A percentile compares a stretch with the other conserved stretches of the same genome.
Conservation (phyloP, 35 echinoderm and acorn worm genomes). For the Eucidaris tribuloides region DNA sequence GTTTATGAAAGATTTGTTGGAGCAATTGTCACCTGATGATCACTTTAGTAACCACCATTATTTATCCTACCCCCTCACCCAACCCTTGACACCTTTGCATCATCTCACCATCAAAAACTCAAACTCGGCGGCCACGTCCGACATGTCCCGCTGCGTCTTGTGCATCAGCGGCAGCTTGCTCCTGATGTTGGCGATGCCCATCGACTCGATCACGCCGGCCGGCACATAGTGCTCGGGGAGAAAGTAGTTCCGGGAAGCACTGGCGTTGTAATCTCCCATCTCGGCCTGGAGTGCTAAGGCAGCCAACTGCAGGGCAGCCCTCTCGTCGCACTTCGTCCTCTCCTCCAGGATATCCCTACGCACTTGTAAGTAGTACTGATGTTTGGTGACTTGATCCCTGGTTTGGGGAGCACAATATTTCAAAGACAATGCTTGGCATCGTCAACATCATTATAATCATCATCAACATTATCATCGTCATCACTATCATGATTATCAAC, state of each 20-base stretch:
- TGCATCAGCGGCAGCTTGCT: conserved; percentile 65
- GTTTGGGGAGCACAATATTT: too few species aligned
- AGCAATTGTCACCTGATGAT: too few species aligned
- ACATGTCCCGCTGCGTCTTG: conserved; percentile 60
- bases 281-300: conserved; percentile 89
- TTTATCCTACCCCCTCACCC: too few species aligned
- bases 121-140: conserved; percentile 82
- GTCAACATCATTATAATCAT: too few species aligned
- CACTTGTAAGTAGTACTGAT: conserved; percentile 93
- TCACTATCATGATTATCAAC: too few species aligned
- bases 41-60: too few species aligned
- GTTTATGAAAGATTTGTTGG: too few species aligned
- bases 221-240: conserved; percentile 92
- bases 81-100: too few species aligned
- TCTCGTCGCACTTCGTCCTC: conserved; percentile 68
- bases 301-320: conserved; percentile 68
- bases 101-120: conserved; percentile 81
- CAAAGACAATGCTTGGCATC: too few species aligned
- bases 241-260: conserved; percentile 82
- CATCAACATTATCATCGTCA: too few species aligned
- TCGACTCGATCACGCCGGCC: conserved; percentile 51
- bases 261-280: conserved; percentile 80
- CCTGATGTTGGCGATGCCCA: conserved; percentile 63
- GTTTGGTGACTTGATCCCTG: conserved; percentile 75
- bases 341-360: conserved; percentile 88